Conservation (phyloP, 2,113 vertebrate species). For the Panurus biarmicus region DNA sequence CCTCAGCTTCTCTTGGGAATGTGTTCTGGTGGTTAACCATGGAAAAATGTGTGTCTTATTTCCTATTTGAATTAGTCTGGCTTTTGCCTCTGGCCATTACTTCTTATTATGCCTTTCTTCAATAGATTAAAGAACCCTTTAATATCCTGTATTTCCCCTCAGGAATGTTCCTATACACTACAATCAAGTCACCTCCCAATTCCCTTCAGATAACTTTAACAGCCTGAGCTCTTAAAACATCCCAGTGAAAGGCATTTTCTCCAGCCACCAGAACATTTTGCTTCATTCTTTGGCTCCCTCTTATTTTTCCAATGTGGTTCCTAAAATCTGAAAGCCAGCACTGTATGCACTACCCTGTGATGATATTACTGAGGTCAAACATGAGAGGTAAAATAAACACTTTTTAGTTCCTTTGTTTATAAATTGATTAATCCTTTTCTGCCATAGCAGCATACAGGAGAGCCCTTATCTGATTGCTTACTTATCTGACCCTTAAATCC, state of each 20-base stretch:
- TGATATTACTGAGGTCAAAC: neutral
- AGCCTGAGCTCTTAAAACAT: neutral
- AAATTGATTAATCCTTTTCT: neutral
- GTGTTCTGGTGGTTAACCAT: conserved; percentile 16
- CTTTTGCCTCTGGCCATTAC: conserved; percentile 2
- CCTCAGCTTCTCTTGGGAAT: conserved; percentile 6
- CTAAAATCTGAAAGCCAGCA: neutral
- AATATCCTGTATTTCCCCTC: conserved; percentile 6
- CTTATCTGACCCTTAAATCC: neutral
- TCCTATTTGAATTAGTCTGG: conserved; percentile 12
- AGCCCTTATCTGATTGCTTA: neutral
- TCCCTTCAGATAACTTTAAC: neutral
- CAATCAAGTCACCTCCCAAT: neutral
- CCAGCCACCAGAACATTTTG: neutral
- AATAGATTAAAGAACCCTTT: conserved; percentile 41
- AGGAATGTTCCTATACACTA: conserved; percentile 4
- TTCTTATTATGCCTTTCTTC: conserved; percentile 29
- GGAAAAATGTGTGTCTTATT: neutral
- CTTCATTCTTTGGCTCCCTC: neutral
- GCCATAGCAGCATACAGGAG: neutral
- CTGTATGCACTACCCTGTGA: neutral
- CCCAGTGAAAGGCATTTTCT: neutral
- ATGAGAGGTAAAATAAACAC: neutral
- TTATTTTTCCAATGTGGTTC: neutral
- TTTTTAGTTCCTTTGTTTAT: neutral